Base-by-base conservation (phyloP, 2,113 vertebrate genomes). In the Myxocyprinus asiaticus region DNA sequence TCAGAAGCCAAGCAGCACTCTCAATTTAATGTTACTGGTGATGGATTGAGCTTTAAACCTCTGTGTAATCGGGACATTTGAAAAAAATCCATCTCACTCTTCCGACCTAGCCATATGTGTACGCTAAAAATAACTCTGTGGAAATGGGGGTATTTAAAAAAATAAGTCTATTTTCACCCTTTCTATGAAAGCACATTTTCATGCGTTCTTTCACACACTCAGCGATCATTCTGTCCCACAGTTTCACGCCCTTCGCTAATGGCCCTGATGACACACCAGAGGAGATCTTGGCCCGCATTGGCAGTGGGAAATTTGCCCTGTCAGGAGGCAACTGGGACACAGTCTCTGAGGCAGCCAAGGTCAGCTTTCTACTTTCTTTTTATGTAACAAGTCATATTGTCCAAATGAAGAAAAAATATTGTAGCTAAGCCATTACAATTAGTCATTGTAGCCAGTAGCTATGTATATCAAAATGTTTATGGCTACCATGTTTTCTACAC, bases 221-320 rank as follows among this genome's bases (percentile, higher is more conserved):
- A 56, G 51, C 50, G 4, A 15, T 50, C 12, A 42, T 12, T 33
- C 58, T 68, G 17, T 63, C 50, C n/a, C 10, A 15, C 84, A 99
- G 97, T 8, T 97, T 98, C 85, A 99, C 97, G 44, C 97, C 97
- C 0, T 99, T 98, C 87, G 97, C 97, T 50, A 97, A 95, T 11
- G 95, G 96, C 9, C 93, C 95, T 0, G 95, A 97, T 0, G 96
- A 98, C 77, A 95, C 95, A 0, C 94, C 97, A 0, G 97, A 98
- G 82, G 96, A 98, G 88, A 98, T 99, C 70, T 86, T 99, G 87
- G 95, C 96, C 5, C 93, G 96, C 77, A 98, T 99, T 0, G 94
- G 96, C 83, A 94, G 97, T 6, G 97, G 97, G 44, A 94, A 96
- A 86, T 96, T 95, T 0, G 90, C 94, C 1, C 93, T 97, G 12